phyloP scores from a whole-genome alignment of 1,140 invertebrate species.

The Drosophila kurseongensis region DNA sequence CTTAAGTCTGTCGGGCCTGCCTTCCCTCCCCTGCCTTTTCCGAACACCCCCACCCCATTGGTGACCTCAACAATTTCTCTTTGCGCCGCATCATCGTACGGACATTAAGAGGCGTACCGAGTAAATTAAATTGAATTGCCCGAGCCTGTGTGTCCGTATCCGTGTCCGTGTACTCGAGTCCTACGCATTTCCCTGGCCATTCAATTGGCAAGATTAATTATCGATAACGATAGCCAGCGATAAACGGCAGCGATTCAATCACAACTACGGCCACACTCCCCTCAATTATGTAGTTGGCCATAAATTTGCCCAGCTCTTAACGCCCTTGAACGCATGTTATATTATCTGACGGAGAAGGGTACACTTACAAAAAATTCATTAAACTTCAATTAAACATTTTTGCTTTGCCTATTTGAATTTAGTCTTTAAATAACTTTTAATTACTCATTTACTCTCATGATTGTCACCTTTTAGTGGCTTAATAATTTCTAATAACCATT shows the following conservation, averaged over 20 bases:
- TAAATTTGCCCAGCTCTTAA: constrained; percentile 1
- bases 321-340: neutral
- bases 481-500: neutral
- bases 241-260: constrained; percentile 3
- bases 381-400: neutral
- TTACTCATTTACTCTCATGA: too few species aligned
- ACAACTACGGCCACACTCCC: constrained; percentile 7
- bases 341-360: neutral
- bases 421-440: too few species aligned
- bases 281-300: constrained; percentile 18
- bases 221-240: constrained; percentile 25
- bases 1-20: constrained; percentile 47
- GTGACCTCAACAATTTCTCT: constrained; percentile 40
- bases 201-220: constrained; percentile 24
- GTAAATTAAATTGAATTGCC: constrained; percentile 75
- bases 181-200: constrained; percentile 7
- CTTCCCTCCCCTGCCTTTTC: neutral
- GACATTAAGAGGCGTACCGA: constrained; percentile 22
- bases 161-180: neutral
- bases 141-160: neutral
- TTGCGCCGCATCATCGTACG: constrained; percentile 32
- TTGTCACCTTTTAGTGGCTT: neutral
- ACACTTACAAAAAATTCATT: neutral
- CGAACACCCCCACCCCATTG: neutral
- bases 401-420: too few species aligned